Evolutionary conservation across 2,797 vertebrate genomes (phyloP).

Genomic region (Perodicticus potto): DNA sequence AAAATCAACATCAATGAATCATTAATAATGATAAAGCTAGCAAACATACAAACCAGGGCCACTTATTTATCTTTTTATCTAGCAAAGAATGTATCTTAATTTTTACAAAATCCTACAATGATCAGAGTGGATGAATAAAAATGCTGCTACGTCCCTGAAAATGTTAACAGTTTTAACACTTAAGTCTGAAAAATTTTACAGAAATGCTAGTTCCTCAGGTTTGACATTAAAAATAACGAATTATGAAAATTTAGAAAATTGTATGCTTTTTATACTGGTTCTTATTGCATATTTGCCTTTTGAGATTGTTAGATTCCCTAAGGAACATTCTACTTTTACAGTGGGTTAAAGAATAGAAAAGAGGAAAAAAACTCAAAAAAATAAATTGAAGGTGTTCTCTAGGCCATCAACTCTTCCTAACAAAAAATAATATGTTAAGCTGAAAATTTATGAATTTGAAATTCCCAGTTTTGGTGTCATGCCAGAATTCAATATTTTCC

Average conservation of each 20-base stretch:
- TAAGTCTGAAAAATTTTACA: slow-evolving; percentile 44
- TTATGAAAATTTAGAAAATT: slow-evolving; percentile 2
- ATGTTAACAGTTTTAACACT: slow-evolving; percentile 29
- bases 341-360: background rate
- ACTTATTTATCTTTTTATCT: slow-evolving; percentile 19
- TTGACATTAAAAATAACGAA: slow-evolving; percentile 24
- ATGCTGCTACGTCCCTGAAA: background rate
- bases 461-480: background rate
- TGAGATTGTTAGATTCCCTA: background rate
- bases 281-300: slow-evolving; percentile 1
- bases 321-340: background rate
- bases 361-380: background rate
- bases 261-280: background rate
- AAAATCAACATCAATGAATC: slow-evolving; percentile 4
- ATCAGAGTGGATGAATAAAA: slow-evolving; percentile 46
- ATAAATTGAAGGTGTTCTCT: background rate
- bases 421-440: background rate
- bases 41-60: background rate
- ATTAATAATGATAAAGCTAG: background rate
- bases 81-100: background rate
- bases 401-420: background rate
- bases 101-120: slow-evolving; percentile 50
- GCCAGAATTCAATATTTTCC: background rate
- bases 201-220: background rate
- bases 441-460: slow-evolving; percentile 35